phyloP scores from a whole-genome alignment of 2,888 invertebrate species.

The Eremobia ochroleuca region DNA sequence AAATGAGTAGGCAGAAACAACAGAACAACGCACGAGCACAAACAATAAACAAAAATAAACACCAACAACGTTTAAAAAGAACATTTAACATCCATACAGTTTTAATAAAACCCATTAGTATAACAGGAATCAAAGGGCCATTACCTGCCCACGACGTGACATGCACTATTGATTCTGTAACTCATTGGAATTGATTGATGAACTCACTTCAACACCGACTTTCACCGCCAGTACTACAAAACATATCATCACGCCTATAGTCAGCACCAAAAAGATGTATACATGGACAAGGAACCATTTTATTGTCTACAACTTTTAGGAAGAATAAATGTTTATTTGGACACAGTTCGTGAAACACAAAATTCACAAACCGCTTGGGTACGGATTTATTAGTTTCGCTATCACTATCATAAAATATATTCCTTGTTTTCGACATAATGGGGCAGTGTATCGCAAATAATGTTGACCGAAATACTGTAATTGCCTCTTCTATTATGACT shows the following conservation, averaged over 20 bases:
- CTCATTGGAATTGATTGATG: constrained; percentile 68
- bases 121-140: constrained; percentile 54
- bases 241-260: neutral
- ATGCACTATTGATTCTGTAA: constrained; percentile 57
- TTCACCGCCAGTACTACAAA: constrained; percentile 26
- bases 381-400: too few species aligned
- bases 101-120: constrained; percentile 60
- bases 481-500: too few species aligned
- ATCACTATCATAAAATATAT: too few species aligned
- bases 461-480: too few species aligned
- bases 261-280: too few species aligned
- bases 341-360: too few species aligned
- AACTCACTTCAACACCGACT: constrained; percentile 27
- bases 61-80: constrained; percentile 4
- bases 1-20: constrained; percentile 18
- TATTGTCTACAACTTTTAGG: too few species aligned
- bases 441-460: too few species aligned
- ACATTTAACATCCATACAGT: constrained; percentile 25
- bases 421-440: too few species aligned
- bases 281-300: too few species aligned
- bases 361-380: too few species aligned
- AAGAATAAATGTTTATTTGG: too few species aligned
- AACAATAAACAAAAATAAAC: neutral
- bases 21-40: neutral
- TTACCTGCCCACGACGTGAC: constrained; percentile 60